Evolutionary conservation across 2,888 invertebrate genomes (phyloP).

Genomic region (Venusia cambrica): DNA sequence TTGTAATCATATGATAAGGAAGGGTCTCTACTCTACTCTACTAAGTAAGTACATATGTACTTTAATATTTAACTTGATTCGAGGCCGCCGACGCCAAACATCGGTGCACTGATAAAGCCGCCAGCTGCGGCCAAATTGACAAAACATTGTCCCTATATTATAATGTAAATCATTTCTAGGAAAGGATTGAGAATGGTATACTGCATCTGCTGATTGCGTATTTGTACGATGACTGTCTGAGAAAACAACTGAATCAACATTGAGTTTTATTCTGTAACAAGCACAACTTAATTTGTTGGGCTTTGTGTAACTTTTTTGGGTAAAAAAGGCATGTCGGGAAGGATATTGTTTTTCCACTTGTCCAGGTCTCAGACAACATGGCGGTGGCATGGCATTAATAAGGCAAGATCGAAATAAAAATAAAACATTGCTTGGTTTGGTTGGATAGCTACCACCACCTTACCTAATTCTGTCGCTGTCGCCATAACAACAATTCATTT

Average conservation of each 20-base stretch:
- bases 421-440: no score
- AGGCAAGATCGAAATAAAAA: no score
- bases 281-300: slow-evolving; percentile 6
- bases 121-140: slow-evolving; percentile 18
- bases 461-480: no score
- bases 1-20: slow-evolving; percentile 10
- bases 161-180: slow-evolving; percentile 37
- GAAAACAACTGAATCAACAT: slow-evolving; percentile 56
- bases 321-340: not conserved
- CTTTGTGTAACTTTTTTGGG: slow-evolving; percentile 11
- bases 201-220: slow-evolving; percentile 45
- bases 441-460: no score
- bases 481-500: no score
- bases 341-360: not conserved
- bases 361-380: no score
- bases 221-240: slow-evolving; percentile 45
- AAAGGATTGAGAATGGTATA: slow-evolving; percentile 38
- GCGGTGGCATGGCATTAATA: no score
- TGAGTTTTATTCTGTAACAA: slow-evolving; percentile 14
- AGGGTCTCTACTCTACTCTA: slow-evolving; percentile 3
- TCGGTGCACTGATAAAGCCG: slow-evolving; percentile 18
- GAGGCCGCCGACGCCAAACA: slow-evolving; percentile 31
- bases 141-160: slow-evolving; percentile 22
- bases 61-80: slow-evolving; percentile 15
- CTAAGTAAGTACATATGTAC: no score